These are phyloP conservation scores for Pteria penguin DNA, from an alignment of 2,888 invertebrate genomes.

Conservation along the genomic window DNA sequence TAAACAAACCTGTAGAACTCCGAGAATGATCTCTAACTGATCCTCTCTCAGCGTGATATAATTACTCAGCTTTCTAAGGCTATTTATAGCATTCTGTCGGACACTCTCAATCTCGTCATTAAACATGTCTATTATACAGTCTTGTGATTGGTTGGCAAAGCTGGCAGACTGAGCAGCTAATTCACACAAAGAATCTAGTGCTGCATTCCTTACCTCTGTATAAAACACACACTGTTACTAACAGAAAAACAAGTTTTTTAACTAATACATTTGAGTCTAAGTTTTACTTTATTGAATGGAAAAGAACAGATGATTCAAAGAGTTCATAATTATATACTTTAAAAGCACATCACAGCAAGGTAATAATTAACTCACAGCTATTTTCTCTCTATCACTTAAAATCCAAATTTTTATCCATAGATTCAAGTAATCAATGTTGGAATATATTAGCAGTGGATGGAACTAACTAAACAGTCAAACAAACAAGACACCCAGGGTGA, in stretches of 20 bases:
- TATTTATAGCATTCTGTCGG: constrained; percentile 94
- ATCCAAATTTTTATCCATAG: no score
- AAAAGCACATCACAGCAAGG: neutral
- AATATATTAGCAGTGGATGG: no score
- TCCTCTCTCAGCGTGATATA: constrained; percentile 95
- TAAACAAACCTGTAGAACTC: constrained; percentile 97
- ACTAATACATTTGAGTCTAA: neutral
- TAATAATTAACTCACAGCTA: no score
- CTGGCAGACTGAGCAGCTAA: constrained; percentile 90
- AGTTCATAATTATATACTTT: neutral
- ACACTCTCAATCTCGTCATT: constrained; percentile 99
- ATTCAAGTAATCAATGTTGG: no score
- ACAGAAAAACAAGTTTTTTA: neutral
- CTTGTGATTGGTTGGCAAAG: constrained; percentile 92
- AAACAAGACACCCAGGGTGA: no score
- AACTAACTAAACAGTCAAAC: no score
- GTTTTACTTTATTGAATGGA: neutral
- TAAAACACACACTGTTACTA: neutral
- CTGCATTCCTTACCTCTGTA: constrained; percentile 94
- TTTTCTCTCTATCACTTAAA: no score
- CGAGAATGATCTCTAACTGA: constrained; percentile 96
- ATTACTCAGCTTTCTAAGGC: constrained; percentile 92
- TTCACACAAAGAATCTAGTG: constrained; percentile 95
- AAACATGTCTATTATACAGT: constrained; percentile 99
- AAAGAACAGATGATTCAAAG: no score